Evolutionary conservation across 2,797 vertebrate species (phyloP), one percentile per base, ranked within the genome.

Genomic region (Heterohyrax brucei): DNA sequence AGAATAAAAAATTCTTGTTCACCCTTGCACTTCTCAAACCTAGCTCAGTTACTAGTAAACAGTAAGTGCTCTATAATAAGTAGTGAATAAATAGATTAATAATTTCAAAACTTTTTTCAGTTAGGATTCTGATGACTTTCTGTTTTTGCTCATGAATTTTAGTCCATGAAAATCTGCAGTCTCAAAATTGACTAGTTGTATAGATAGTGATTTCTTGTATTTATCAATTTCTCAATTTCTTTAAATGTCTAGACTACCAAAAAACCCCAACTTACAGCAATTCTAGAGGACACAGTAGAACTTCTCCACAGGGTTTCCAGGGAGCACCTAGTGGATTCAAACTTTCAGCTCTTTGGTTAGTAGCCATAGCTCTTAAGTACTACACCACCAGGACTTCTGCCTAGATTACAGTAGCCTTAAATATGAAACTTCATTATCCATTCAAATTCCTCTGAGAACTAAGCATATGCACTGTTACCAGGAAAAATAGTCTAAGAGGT

Each of bases 371-470:
- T 39, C 39, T 39, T 39, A 39, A 39, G 2, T 39, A 39, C 39
- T 39, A 3, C 39, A 39, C 39, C 39, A 39, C 39, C 39, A 39
- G 39, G 39, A 39, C 39, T 39, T 39, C 39, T 39, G 39, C 14
- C 7, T 53, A 26, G 18, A 91, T 89, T 70, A 79, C 1, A 46
- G 26, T 16, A 79, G 10, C 14, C 30, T 84, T 80, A 76, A 8
- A n/a, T 66, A 87, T 82, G 9, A 75, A 50, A 80, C 12, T 3
- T 93, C 64, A 75, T 92, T 94, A 77, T 61, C 46, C 33, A n/a
- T 62, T 83, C 56, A 64, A 78, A 75, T 80, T 79, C 7, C 91
- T 93, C 39, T 89, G 39, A 70, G 59, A 79, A n/a, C 7, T 53
- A 96, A 46, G 68, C 9, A 75, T 44, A 7, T 78, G 8, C 5